Evolutionary conservation across 2,797 vertebrate genomes (phyloP).

Genomic region (Poecile montanus): DNA sequence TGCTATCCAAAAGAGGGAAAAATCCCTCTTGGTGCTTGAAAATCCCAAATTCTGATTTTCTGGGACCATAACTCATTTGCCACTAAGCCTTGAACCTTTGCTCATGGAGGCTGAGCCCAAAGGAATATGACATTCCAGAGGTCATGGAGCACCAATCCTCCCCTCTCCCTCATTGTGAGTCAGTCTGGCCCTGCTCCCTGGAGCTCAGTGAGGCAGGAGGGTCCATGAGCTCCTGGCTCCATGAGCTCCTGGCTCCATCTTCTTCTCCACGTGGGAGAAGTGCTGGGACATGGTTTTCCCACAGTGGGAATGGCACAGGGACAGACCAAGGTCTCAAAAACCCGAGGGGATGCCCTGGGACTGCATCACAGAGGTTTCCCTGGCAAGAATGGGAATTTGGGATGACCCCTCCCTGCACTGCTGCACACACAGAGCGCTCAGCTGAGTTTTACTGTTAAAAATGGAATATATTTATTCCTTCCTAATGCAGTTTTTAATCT

Average conservation of each 20-base stretch:
- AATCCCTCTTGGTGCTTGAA: neutral
- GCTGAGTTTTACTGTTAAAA: neutral
- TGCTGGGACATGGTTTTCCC: rapidly evolving
- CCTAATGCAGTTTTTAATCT: neutral
- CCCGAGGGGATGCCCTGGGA: neutral
- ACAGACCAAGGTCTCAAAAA: neutral
- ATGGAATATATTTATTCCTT: neutral
- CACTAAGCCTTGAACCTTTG: neutral
- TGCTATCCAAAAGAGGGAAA: rapidly evolving
- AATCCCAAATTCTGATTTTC: neutral
- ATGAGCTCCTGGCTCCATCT: neutral
- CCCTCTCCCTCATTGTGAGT: rapidly evolving
- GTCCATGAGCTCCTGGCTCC: neutral
- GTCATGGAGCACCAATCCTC: neutral
- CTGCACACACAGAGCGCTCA: neutral
- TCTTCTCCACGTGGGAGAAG: neutral
- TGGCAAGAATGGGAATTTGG: neutral
- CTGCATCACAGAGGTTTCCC: neutral
- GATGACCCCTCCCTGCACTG: neutral
- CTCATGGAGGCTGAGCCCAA: neutral
- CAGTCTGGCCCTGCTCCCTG: rapidly evolving
- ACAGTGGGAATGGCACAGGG: rapidly evolving
- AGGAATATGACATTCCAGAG: neutral
- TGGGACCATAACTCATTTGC: neutral
- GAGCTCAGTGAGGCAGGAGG: rapidly evolving